Evolutionary conservation across 2,113 vertebrate genomes (phyloP).

Genomic region (Gracilinanus agilis): DNA sequence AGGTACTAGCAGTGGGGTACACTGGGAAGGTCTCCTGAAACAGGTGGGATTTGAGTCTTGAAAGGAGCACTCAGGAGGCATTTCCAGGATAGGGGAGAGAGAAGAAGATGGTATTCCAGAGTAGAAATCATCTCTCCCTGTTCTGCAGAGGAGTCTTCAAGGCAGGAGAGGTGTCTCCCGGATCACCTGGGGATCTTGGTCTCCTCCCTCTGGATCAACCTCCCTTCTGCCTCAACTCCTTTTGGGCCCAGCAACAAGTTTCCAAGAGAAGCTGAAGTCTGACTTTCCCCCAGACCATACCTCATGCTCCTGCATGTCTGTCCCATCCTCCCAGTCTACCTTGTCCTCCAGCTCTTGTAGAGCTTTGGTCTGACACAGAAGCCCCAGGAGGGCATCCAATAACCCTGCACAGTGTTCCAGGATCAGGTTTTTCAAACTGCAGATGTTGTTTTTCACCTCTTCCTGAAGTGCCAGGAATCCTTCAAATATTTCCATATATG

Average conservation of each 20-base stretch:
- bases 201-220: too few relatives aligned
- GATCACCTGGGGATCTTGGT: too few relatives aligned
- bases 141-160: too few relatives aligned
- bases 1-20: too few relatives aligned
- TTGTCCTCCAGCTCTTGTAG: background rate
- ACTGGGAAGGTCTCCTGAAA: background rate
- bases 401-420: fast-evolving
- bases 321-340: background rate
- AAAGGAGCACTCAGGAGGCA: background rate
- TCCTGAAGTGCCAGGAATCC: background rate
- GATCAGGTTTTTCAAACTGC: background rate
- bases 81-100: background rate
- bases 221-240: too few relatives aligned
- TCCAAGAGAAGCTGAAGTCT: too few relatives aligned
- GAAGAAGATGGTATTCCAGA: background rate
- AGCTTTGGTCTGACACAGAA: fast-evolving
- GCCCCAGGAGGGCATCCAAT: fast-evolving
- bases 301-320: too few relatives aligned
- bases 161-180: too few relatives aligned
- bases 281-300: too few relatives aligned
- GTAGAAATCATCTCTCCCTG: too few relatives aligned
- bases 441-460: background rate
- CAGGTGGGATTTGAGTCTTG: background rate
- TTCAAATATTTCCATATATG: background rate
- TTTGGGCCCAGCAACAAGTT: too few relatives aligned